Evolutionary conservation across 2,888 invertebrate species (phyloP).

Genomic region (Aphidius colemani): DNA sequence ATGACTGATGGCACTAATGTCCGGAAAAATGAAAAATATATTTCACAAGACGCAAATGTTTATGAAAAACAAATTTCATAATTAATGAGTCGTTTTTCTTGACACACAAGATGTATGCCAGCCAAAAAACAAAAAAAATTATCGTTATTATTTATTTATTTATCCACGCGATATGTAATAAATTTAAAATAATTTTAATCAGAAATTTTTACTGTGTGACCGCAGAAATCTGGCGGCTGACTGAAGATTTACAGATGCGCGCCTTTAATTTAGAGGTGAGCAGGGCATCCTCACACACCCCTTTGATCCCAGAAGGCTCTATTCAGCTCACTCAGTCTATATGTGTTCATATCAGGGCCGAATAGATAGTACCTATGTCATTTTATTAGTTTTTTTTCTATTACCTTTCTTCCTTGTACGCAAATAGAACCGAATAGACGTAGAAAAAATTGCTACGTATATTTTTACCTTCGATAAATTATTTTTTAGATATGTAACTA

Average conservation of each 20-base stretch:
- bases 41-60: background rate
- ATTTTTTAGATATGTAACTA: too few relatives aligned
- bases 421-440: too few relatives aligned
- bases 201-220: constrained; percentile 21
- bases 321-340: background rate
- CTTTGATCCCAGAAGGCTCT: constrained; percentile 22
- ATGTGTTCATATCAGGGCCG: background rate
- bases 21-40: too few relatives aligned
- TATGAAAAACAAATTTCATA: background rate
- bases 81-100: background rate
- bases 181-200: too few relatives aligned
- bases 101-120: background rate
- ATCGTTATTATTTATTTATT: constrained; percentile 6
- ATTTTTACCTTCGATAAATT: too few relatives aligned
- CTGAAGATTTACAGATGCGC: constrained; percentile 55
- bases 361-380: background rate
- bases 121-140: background rate
- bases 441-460: too few relatives aligned
- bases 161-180: background rate
- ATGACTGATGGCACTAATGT: too few relatives aligned
- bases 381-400: background rate
- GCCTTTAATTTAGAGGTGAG: constrained; percentile 56
- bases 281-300: constrained; percentile 45
- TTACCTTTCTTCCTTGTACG: background rate
- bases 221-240: constrained; percentile 54